Conservation (phyloP, 2,888 invertebrate species). For the Leptogaster cylindrica region DNA sequence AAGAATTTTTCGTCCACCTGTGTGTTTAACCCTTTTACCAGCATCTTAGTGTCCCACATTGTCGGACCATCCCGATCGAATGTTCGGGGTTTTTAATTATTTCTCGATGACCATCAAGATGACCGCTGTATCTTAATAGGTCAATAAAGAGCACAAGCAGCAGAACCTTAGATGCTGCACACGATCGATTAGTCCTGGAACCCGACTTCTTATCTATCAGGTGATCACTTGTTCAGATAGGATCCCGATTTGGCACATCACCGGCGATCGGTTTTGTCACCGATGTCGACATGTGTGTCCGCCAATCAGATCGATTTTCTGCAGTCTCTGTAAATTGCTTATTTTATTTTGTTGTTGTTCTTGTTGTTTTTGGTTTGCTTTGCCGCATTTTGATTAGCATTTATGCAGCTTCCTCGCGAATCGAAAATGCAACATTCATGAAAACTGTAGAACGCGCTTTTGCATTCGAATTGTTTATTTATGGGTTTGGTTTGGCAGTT, state of each 20-base stretch:
- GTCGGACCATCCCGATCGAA: slow-evolving; percentile 22
- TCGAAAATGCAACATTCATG: no score
- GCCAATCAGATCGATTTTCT: slow-evolving; percentile 6
- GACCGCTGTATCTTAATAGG: slow-evolving; percentile 25
- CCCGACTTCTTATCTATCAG: slow-evolving; percentile 10
- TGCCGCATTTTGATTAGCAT: no score
- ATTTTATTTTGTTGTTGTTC: no score
- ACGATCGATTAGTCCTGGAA: slow-evolving; percentile 33
- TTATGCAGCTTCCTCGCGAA: no score
- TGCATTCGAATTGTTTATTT: no score
- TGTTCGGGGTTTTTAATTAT: slow-evolving; percentile 34
- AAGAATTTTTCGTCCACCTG: slow-evolving; percentile 9
- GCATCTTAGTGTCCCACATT: not conserved
- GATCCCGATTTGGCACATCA: not conserved
- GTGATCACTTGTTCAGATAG: slow-evolving; percentile 24
- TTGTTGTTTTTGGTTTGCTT: no score
- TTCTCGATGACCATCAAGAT: slow-evolving; percentile 28
- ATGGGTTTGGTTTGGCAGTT: no score
- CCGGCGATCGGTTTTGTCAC: slow-evolving; percentile 17
- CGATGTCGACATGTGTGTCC: slow-evolving; percentile 7
- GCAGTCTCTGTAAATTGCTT: not conserved
- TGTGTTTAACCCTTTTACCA: not conserved
- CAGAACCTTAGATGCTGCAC: slow-evolving; percentile 28
- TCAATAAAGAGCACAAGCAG: slow-evolving; percentile 14
- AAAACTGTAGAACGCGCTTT: no score